Conservation (phyloP, 2,888 invertebrate species). For the Opisthograptis luteolata region DNA sequence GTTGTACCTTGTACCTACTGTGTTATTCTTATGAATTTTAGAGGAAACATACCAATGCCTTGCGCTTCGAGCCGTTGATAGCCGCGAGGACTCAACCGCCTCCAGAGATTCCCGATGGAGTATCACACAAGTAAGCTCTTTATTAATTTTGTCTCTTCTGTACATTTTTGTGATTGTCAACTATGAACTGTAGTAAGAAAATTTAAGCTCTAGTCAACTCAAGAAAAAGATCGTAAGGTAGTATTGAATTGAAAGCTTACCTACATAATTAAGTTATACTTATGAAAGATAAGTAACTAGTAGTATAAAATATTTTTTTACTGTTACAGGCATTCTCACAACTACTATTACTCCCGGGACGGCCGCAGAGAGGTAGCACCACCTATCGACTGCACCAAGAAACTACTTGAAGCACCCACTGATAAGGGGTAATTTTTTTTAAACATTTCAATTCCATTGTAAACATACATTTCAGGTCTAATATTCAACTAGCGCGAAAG, state of each 20-base stretch:
- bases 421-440: constrained; percentile 67
- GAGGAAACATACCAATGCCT: constrained; percentile 85
- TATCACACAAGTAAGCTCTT: constrained; percentile 85
- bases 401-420: constrained; percentile 65
- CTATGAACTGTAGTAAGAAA: no score
- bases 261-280: no score
- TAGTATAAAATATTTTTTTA: background rate
- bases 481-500: no score
- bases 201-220: no score
- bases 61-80: constrained; percentile 88
- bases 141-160: background rate
- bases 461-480: no score
- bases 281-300: background rate
- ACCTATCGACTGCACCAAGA: constrained; percentile 82
- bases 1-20: no score
- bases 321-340: constrained; percentile 86
- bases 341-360: constrained; percentile 94
- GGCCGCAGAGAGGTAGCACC: constrained; percentile 91
- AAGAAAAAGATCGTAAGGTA: no score
- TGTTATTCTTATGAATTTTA: constrained; percentile 51
- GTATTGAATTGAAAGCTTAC: no score
- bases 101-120: constrained; percentile 92
- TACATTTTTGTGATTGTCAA: constrained; percentile 5
- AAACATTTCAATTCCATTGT: no score
- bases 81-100: constrained; percentile 91